phyloP scores from a whole-genome alignment of 2,113 vertebrate species.

The Charadrius vociferus region DNA sequence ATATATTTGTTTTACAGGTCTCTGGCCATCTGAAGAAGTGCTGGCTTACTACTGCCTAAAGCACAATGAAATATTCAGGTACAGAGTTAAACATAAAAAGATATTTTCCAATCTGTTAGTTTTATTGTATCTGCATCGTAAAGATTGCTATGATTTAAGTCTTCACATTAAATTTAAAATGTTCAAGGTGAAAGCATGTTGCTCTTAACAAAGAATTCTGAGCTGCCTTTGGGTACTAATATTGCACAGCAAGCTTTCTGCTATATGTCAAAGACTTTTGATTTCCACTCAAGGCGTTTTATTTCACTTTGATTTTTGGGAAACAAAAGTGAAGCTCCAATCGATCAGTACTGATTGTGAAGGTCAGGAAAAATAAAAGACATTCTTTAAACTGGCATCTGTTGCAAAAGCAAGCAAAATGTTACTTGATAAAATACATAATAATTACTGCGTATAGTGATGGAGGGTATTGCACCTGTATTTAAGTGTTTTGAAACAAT shows the following conservation, averaged over 20 bases:
- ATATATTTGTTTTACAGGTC: slow-evolving; percentile 80
- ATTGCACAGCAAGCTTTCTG: slow-evolving; percentile 79
- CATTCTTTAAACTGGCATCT: slow-evolving; percentile 70
- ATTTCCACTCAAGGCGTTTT: slow-evolving; percentile 95
- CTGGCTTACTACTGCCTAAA: slow-evolving; percentile 96
- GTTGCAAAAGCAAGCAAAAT: slow-evolving; percentile 58
- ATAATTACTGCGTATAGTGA: slow-evolving; percentile 16
- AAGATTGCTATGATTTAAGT: slow-evolving; percentile 68
- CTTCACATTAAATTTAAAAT: slow-evolving; percentile 72
- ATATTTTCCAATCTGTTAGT: slow-evolving; percentile 38
- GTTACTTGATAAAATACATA: slow-evolving; percentile 62
- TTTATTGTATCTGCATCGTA: slow-evolving; percentile 69
- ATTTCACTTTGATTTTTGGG: slow-evolving; percentile 95
- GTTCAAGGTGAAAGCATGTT: slow-evolving; percentile 75
- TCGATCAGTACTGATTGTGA: slow-evolving; percentile 87
- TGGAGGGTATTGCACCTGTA: not conserved
- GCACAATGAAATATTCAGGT: slow-evolving; percentile 90
- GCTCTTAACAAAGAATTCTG: slow-evolving; percentile 77
- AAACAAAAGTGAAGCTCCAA: slow-evolving; percentile 89
- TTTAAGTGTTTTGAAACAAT: not conserved
- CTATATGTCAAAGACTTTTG: slow-evolving; percentile 90
- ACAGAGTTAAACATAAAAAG: slow-evolving; percentile 57
- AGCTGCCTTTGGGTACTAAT: slow-evolving; percentile 80
- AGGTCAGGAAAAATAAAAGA: slow-evolving; percentile 83
- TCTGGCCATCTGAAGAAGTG: slow-evolving; percentile 97